These are phyloP conservation scores for Neosalanx taihuensis DNA, from an alignment of 2,797 vertebrate genomes.

Conservation along the genomic window DNA sequence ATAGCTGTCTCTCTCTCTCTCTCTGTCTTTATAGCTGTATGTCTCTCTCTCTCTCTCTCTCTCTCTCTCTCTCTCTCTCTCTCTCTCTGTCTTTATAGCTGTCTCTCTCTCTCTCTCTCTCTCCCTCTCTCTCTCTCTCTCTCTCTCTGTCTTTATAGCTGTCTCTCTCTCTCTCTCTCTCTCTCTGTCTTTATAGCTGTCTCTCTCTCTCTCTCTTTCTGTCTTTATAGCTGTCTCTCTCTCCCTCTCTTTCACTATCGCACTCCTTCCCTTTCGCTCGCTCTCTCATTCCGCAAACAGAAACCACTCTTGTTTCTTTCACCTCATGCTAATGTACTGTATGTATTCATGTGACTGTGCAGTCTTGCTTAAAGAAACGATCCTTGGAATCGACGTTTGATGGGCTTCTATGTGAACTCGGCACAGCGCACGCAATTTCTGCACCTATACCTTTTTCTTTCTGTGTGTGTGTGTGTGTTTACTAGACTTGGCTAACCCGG, in stretches of 20 bases:
- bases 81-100: too few species aligned
- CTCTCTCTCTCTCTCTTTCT: too few species aligned
- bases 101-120: too few species aligned
- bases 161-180: not conserved
- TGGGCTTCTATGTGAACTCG: too few species aligned
- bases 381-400: too few species aligned
- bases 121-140: not conserved
- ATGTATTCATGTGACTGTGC: not conserved
- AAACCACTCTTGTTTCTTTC: not conserved
- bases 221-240: not conserved
- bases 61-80: too few species aligned
- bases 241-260: not conserved
- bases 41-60: too few species aligned
- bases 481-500: not conserved
- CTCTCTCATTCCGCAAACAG: not conserved
- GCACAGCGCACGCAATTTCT: too few species aligned
- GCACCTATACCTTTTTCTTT: not conserved
- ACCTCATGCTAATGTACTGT: not conserved
- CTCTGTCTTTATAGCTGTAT: too few species aligned
- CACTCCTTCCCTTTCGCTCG: not conserved
- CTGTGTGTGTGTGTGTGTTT: conserved; percentile 9
- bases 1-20: conserved; percentile 2
- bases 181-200: too few species aligned
- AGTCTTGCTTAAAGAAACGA: not conserved
- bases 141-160: conserved; percentile 2